A percentile compares a stretch with the other conserved stretches of the same genome.
These are phyloP conservation scores for Neopipo cinnamomea DNA, from an alignment of 2,113 vertebrate genomes.

Conservation along the genomic window DNA sequence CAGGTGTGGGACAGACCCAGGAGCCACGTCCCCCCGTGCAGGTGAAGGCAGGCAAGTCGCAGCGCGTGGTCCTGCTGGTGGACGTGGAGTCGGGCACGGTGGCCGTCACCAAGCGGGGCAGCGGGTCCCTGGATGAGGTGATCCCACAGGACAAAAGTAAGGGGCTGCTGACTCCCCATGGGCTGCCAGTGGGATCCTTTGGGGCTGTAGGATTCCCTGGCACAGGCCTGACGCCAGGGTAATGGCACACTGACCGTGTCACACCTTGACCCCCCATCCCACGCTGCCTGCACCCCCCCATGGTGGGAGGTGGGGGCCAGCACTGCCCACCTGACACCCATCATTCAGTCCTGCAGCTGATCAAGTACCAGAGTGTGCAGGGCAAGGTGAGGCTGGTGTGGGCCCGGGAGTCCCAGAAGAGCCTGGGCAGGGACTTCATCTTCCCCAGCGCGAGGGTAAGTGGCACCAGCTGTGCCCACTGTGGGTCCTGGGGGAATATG, in stretches of 20 bases:
- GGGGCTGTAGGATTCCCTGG: background rate
- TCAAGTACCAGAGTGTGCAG: constrained; percentile 80
- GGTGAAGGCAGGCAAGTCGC: constrained; percentile 81
- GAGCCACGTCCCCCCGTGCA: background rate
- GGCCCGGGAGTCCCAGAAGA: constrained; percentile 73
- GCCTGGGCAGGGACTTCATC: constrained; percentile 76
- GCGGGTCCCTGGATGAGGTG: constrained; percentile 69
- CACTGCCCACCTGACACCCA: rapidly evolving
- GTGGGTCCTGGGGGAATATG: rapidly evolving
- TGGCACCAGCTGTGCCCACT: rapidly evolving
- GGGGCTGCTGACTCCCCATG: background rate
- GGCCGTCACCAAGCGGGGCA: constrained; percentile 73
- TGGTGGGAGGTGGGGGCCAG: background rate
- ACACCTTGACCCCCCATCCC: rapidly evolving
- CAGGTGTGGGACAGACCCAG: rapidly evolving
- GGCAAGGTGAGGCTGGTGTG: constrained; percentile 79
- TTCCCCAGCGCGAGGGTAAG: constrained; percentile 80
- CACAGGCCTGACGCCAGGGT: background rate
- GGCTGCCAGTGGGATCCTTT: rapidly evolving
- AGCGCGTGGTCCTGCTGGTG: constrained; percentile 74
- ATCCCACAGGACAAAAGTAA: constrained; percentile 82
- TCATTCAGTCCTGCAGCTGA: constrained; percentile 81
- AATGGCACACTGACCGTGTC: background rate
- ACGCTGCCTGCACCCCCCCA: rapidly evolving
- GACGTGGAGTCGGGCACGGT: constrained; percentile 79